Evolutionary conservation across 2,113 vertebrate species (phyloP).

Genomic region (Atlantisia rogersi): DNA sequence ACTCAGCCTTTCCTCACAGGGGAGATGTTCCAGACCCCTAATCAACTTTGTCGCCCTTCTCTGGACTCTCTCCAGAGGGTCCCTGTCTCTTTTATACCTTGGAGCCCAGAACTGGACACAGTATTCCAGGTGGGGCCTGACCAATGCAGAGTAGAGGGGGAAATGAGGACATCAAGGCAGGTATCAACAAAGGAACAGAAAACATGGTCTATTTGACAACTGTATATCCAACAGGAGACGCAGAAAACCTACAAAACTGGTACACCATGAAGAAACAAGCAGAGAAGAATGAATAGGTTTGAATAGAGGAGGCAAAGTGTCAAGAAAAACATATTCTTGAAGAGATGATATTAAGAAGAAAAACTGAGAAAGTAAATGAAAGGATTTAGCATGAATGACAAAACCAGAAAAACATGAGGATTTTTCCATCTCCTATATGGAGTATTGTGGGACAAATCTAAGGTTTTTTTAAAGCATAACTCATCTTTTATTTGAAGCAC

Average conservation of each 20-base stretch:
- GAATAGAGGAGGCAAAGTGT: not conserved
- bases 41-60: too few species aligned
- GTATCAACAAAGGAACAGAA: not conserved
- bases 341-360: not conserved
- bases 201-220: not conserved
- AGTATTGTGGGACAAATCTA: not conserved
- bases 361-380: not conserved
- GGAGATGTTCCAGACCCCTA: too few species aligned
- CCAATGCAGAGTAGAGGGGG: too few species aligned
- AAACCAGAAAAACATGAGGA: not conserved
- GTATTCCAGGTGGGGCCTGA: too few species aligned
- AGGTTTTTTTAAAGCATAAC: not conserved
- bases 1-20: too few species aligned
- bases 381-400: not conserved
- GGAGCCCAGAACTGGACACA: too few species aligned
- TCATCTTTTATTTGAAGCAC: not conserved
- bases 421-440: not conserved
- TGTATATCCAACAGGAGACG: not conserved
- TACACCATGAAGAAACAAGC: not conserved
- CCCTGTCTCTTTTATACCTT: too few species aligned
- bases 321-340: not conserved
- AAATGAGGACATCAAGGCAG: not conserved
- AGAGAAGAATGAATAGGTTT: not conserved
- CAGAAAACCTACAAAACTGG: not conserved
- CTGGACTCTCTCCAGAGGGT: too few species aligned